These are phyloP conservation scores for Diloba caeruleocephala DNA, from an alignment of 2,888 invertebrate genomes.

Conservation along the genomic window DNA sequence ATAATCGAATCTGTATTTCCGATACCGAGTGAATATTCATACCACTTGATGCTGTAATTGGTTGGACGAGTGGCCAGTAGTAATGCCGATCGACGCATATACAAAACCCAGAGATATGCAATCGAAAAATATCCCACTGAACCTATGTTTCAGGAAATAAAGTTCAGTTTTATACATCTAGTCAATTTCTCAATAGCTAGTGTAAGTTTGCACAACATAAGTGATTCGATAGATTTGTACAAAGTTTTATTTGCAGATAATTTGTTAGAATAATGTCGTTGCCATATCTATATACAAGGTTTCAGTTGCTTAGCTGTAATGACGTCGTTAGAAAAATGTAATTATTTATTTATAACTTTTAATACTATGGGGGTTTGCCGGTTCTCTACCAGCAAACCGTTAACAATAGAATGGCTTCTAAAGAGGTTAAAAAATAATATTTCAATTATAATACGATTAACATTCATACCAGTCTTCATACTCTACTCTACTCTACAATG, in stretches of 20 bases:
- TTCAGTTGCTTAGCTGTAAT: constrained; percentile 8
- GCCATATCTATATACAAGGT: constrained; percentile 19
- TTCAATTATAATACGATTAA: too few relatives aligned
- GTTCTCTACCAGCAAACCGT: too few relatives aligned
- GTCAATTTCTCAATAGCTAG: background rate
- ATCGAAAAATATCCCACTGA: background rate
- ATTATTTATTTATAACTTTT: too few relatives aligned
- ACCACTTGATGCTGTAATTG: constrained; percentile 78
- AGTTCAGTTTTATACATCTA: constrained; percentile 15
- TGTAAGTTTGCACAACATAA: constrained; percentile 25
- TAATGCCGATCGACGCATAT: constrained; percentile 56
- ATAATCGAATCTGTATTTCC: constrained; percentile 77
- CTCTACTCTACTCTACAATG: too few relatives aligned
- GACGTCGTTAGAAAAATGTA: constrained; percentile 2
- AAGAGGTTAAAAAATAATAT: too few relatives aligned
- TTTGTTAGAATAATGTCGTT: constrained; percentile 23
- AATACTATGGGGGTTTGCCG: too few relatives aligned
- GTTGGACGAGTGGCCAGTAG: constrained; percentile 72
- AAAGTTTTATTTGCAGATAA: constrained; percentile 42
- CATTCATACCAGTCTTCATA: too few relatives aligned
- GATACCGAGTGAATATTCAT: constrained; percentile 80
- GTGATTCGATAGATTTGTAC: constrained; percentile 50
- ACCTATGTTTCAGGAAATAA: constrained; percentile 9
- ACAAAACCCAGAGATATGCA: constrained; percentile 24
- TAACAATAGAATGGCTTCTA: too few relatives aligned